Evolutionary conservation across 2,797 vertebrate genomes (phyloP), one percentile per base, ranked within the genome.

Genomic region (Capromys pilorides): DNA sequence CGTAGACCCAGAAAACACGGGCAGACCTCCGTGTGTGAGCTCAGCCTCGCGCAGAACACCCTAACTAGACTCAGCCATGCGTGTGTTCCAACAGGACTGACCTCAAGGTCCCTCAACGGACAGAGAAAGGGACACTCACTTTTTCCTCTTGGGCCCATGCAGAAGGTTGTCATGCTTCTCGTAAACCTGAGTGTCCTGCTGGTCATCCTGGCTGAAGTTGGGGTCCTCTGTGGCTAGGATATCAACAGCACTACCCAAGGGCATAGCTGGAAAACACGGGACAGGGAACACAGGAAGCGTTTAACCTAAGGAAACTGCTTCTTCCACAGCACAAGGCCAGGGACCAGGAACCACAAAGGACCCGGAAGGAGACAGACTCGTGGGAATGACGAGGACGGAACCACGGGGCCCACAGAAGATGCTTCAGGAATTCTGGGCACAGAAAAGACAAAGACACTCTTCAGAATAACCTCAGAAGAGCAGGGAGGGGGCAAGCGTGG

Each of bases 101-200:
- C 26, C 54, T 81, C 78, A 41, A n/a, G 9, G 2, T 62, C 61
- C 36, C 31, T 77, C 8, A 0, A 73, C n/a, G 41, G 3, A 41
- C 21, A 62, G 11, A 28, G 1, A 24, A 31, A 69, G 66, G 22
- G 73, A 86, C 0, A 81, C 98, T 98, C 97, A 99, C 99, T 97
- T 99, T 97, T 98, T 99, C 92, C 97, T 99, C 97, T 95, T 99
- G 97, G 96, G 98, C 2, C 99, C 99, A 0, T 99, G 99, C 66
- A 99, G 98, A 93, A 99, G 99, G 93, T 98, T 98, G 95, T 99
- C 99, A 7, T 99, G 99, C 67, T 99, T 99, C 98, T 99, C 99
- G 0, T 99, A 99, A 73, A 99, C 98, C 96, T 99, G 99, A 62
- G 99, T 98, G 79, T 99, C 99, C 92, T 99, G 99, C 1, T 99